Evolutionary conservation across 2,113 vertebrate genomes (phyloP), one percentile per base, ranked within the genome.

Genomic region (Indicator maculatus): DNA sequence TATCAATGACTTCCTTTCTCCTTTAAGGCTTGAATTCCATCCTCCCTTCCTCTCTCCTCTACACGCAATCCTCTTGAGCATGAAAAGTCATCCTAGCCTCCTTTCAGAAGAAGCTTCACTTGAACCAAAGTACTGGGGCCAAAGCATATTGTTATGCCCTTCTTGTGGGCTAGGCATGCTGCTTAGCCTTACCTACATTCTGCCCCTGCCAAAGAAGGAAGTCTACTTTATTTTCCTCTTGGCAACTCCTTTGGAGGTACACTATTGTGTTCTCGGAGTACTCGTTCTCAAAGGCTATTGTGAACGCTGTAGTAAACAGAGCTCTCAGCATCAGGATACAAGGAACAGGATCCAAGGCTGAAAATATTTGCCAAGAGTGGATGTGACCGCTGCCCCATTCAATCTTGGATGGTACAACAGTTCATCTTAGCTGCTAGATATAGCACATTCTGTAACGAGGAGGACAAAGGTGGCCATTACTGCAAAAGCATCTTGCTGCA

Each of bases 251-350:
- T 83, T 95, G 94, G 96, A 96, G 95, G 93, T 81, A 77, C 63
- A 58, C 95, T 95, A 96, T 97, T 97, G 95, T 97, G 84, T 97
- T 97, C 95, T 93, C 86, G 44, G 88, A 95, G 95, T 24, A 56
- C 96, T 96, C 83, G 23, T 95, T 93, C 92, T 73, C 93, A 38
- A 78, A 93, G 85, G 83, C 91, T 93, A 94, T 97, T 97, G 89
- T 96, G 90, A 93, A 75, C 87, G 55, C 56, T 81, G 93, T 60
- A 96, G 92, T 95, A 95, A 97, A 95, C 91, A 98, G 94, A 96
- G 92, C 89, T 95, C 88, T 66, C 79, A 58, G 89, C 83, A 88
- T 67, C 95, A 95, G 95, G 93, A 96, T 95, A 69, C 95, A 61
- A 96, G 86, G 94, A 96, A 89, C 89, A 9, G 92, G 96, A 92